These are phyloP conservation scores for Anguilla anguilla DNA, from an alignment of 2,797 vertebrate species.

Conservation along the genomic window DNA sequence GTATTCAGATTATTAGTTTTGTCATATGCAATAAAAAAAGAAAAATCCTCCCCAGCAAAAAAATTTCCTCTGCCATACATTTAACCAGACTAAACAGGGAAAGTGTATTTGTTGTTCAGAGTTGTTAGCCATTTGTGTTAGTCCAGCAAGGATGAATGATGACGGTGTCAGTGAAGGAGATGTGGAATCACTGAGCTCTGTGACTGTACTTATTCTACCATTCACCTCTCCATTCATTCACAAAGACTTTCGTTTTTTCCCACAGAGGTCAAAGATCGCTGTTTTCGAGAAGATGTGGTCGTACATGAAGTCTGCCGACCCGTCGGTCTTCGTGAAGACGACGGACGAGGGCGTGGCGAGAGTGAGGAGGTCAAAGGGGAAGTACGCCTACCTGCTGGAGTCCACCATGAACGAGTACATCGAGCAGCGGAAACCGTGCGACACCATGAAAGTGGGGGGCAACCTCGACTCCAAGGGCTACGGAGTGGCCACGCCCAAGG, in stretches of 20 bases:
- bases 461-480: slow-evolving; percentile 99
- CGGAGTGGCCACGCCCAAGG: slow-evolving; percentile 96
- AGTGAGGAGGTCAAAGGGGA: slow-evolving; percentile 95
- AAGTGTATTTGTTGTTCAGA: background rate
- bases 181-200: background rate
- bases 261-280: slow-evolving; percentile 92
- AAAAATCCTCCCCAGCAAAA: background rate
- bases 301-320: slow-evolving; percentile 95
- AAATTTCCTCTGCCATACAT: background rate
- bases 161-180: background rate
- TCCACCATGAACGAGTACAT: slow-evolving; percentile 99
- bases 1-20: background rate
- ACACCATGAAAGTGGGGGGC: slow-evolving; percentile 98
- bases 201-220: background rate
- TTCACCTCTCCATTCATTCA: background rate
- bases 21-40: background rate
- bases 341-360: slow-evolving; percentile 90
- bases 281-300: slow-evolving; percentile 99
- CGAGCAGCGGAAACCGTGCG: slow-evolving; percentile 95
- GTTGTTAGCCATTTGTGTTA: background rate
- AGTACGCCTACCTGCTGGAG: slow-evolving; percentile 96
- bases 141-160: background rate
- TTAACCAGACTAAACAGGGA: background rate
- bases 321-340: slow-evolving; percentile 92
- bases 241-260: background rate